Evolutionary conservation across 2,113 vertebrate genomes (phyloP).

Genomic region (Heptranchias perlo): DNA sequence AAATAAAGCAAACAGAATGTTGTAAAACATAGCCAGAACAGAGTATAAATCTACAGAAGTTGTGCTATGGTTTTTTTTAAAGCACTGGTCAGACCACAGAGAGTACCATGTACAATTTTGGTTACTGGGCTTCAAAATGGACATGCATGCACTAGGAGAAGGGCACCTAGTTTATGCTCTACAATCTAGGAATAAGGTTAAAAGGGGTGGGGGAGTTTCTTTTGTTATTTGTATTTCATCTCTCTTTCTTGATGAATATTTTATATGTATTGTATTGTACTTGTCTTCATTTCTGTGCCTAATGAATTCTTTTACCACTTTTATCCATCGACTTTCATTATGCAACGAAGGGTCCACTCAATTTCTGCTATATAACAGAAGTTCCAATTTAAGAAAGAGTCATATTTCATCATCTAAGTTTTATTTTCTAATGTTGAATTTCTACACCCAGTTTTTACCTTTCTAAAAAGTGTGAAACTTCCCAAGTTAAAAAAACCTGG

Average conservation of each 20-base stretch:
- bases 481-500: not conserved
- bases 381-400: too few relatives aligned
- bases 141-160: not conserved
- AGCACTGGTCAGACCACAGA: not conserved
- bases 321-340: not conserved
- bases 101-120: not conserved
- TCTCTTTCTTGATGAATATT: not conserved
- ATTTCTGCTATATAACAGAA: not conserved
- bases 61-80: not conserved
- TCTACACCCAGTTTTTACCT: not conserved
- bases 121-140: not conserved
- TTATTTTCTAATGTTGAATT: not conserved
- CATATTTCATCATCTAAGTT: not conserved
- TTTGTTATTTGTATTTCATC: not conserved
- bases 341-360: not conserved
- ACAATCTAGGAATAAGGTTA: not conserved
- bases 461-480: not conserved
- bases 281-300: too few relatives aligned
- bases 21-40: too few relatives aligned
- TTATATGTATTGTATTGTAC: not conserved
- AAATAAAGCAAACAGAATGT: too few relatives aligned
- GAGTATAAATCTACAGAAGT: too few relatives aligned
- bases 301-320: not conserved
- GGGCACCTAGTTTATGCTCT: not conserved
- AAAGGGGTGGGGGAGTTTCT: not conserved